Base-by-base conservation (phyloP, 2,888 invertebrate genomes). In the Geotrupes spiniger region DNA sequence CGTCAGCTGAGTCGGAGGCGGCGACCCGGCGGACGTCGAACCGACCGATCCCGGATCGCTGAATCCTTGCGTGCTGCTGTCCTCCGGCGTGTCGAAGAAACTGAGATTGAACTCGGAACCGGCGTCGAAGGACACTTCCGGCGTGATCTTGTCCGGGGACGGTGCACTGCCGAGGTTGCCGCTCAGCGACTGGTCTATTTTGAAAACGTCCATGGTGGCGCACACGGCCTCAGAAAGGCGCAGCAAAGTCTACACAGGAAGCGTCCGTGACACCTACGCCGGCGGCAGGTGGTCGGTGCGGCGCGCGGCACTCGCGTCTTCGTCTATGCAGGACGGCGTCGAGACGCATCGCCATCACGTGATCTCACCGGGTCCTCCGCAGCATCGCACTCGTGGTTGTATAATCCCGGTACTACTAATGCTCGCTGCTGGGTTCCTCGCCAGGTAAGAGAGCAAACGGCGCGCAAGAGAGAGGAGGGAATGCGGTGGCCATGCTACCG, bases 81-180 rank as follows among this genome's bases (percentile, higher is more conserved):
- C 83, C 63, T 85, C 85, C 41, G 78, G 77, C 26, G 76, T 76
- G 72, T 89, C 87, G 77, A 88, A 89, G 76, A 89, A 89, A 72
- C 86, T 82, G 67, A 89, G 78, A 73, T 88, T 85, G 73, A 89
- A 89, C 72, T 88, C 87, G 57, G 85, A 81, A 68, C 82, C 83
- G 61, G 85, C 83, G 72, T 86, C 87, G 74, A 87, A 84, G 65
- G 81, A 79, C 60, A 86, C 84, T 71, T 82, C 79, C 70, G 81
- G 76, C 68, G 78, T 75, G 64, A 78, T 74, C 73, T 78, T 78
- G 69, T 81, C 80, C 59, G 79, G 78, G 54, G 77, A 75, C 62
- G 79, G 82, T 70, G 81, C 79, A 66, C 74, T 76, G 62, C 79
- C 79, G 69, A 82, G 70, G 72, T 80, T 78, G 73, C 79, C 79